These are phyloP conservation scores for Urocyon cinereoargenteus DNA, from an alignment of 2,797 vertebrate genomes.

Conservation along the genomic window DNA sequence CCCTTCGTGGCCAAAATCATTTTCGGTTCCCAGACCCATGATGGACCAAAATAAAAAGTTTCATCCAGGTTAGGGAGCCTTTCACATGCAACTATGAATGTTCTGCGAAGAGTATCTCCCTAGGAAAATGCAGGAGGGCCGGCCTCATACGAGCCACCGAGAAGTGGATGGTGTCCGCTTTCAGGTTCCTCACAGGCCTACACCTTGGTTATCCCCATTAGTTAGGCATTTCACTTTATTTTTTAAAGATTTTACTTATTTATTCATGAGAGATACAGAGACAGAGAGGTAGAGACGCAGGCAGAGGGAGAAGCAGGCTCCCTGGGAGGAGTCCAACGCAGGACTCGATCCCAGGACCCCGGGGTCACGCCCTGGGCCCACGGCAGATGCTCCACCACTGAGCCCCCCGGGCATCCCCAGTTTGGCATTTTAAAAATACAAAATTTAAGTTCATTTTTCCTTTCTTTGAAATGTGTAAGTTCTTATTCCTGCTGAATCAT, in stretches of 20 bases:
- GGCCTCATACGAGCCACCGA: neutral
- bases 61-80: neutral
- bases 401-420: neutral
- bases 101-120: neutral
- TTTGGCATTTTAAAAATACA: constrained; percentile 10
- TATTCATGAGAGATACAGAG: no score
- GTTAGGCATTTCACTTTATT: neutral
- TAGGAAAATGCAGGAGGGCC: neutral
- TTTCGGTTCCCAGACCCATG: neutral
- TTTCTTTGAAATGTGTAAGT: neutral
- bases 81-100: neutral
- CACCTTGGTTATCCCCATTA: neutral
- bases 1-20: neutral
- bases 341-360: no score
- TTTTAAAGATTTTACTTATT: no score
- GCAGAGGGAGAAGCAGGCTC: no score
- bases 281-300: no score
- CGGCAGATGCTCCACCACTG: no score
- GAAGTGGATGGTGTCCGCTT: neutral
- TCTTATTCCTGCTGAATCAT: constrained; percentile 27
- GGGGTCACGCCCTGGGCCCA: no score
- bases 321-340: no score
- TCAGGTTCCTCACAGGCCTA: neutral
- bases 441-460: neutral
- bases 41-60: neutral